Evolutionary conservation across 2,113 vertebrate species (phyloP).

Genomic region (Gavia stellata): DNA sequence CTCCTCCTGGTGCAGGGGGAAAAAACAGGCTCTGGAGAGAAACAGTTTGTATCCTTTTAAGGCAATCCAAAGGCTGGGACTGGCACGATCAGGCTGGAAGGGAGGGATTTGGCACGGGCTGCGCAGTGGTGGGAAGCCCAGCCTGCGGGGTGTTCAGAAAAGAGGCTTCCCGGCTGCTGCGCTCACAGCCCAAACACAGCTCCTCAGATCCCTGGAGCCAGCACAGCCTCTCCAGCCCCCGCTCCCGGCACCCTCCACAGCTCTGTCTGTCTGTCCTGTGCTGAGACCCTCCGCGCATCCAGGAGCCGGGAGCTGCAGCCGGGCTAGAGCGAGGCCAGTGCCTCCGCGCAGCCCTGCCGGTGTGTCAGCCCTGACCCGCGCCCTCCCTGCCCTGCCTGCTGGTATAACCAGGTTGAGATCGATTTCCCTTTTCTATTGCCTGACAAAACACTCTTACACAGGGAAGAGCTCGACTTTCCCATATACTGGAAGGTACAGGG

Average conservation of each 20-base stretch:
- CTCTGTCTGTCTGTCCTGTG: not conserved
- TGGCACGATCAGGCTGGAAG: not conserved
- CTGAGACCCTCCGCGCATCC: not conserved
- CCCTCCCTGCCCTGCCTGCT: not conserved
- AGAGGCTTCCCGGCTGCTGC: not conserved
- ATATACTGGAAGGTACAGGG: not conserved
- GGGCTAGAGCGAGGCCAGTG: not conserved
- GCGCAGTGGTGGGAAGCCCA: not conserved
- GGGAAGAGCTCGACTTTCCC: rapidly evolving
- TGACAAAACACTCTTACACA: not conserved
- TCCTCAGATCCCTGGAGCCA: not conserved
- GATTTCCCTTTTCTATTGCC: not conserved
- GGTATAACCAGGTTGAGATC: too few relatives aligned
- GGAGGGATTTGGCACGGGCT: not conserved
- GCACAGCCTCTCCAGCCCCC: not conserved
- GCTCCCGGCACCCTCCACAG: not conserved
- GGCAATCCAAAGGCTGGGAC: slow-evolving; percentile 48
- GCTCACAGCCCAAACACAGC: not conserved
- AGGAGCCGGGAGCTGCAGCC: not conserved
- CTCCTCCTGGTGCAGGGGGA: not conserved
- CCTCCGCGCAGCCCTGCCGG: not conserved
- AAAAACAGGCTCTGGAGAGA: not conserved
- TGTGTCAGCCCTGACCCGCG: not conserved
- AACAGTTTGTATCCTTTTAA: slow-evolving; percentile 66
- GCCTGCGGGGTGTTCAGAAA: not conserved